Base-by-base conservation (phyloP, 2,797 vertebrate genomes). In the Potorous gilbertii region DNA sequence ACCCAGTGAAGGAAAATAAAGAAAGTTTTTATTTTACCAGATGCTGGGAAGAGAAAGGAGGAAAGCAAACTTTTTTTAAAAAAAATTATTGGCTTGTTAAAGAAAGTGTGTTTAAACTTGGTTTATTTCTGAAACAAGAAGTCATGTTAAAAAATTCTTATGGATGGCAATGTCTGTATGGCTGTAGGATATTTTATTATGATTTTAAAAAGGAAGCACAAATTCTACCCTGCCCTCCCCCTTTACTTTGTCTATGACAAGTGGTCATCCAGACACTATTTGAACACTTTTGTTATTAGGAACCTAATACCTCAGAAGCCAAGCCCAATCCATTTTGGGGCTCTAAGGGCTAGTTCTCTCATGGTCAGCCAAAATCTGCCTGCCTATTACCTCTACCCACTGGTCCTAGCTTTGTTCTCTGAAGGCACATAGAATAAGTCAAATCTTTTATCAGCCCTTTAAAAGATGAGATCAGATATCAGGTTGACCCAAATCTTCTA, bases 31-130 rank as follows among this genome's bases (percentile, higher is more conserved):
- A 21, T 87, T 94, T 92, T 94, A n/a, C 31, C 90, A 90, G 59
- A 81, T 56, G 27, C 93, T 95, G 56, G 56, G 40, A 93, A 95
- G 91, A 24, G n/a, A 81, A 81, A 81, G 40, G 55, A 34, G 94
- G n/a, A 95, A 96, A 52, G 54, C 94, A 96, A 92, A 55, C 55
- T 93, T 57, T 96, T 56, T 52, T 9, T 5, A 52, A 81, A 52
- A 91, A 90, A 81, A 52, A 50, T 1, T 57, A 96, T 62, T 81
- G 46, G 8, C 74, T 81, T 90, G 66, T 31, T 81, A 57, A 95
- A 66, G 66, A 9, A 91, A 89, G 31, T n/a, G 54, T 57, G 16
- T 56, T 74, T 29, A 81, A 81, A 34, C 93, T 34, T 5, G 59
- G 5, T 46, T 95, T 81, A 81, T 81, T 46, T 81, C n/a, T 40